These are phyloP conservation scores for Erynnis tages DNA, from an alignment of 2,888 invertebrate species.

Conservation along the genomic window DNA sequence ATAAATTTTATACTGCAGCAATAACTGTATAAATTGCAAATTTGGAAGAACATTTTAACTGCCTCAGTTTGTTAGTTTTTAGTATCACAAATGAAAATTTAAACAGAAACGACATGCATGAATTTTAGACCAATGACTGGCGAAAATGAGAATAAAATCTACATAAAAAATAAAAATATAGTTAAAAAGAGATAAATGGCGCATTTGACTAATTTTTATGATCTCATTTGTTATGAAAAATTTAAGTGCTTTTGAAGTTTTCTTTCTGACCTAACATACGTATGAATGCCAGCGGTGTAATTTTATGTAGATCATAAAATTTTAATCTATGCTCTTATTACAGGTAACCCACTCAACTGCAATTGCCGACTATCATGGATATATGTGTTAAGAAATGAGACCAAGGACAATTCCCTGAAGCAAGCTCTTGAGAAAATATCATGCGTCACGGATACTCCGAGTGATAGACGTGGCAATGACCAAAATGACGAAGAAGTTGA, in stretches of 20 bases:
- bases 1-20: constrained; percentile 19
- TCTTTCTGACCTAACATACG: background rate
- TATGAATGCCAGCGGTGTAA: constrained; percentile 21
- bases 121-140: too few relatives aligned
- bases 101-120: too few relatives aligned
- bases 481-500: constrained; percentile 49
- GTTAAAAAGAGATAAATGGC: too few relatives aligned
- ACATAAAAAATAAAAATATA: background rate
- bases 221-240: too few relatives aligned
- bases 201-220: too few relatives aligned
- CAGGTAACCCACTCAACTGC: constrained; percentile 92
- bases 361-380: constrained; percentile 93
- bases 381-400: constrained; percentile 87
- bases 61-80: background rate
- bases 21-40: constrained; percentile 13
- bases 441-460: constrained; percentile 82
- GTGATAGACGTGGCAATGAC: constrained; percentile 55
- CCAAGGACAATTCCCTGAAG: constrained; percentile 84
- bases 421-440: constrained; percentile 87
- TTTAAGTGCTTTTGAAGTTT: too few relatives aligned
- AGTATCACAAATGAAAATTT: background rate
- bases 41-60: background rate
- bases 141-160: too few relatives aligned
- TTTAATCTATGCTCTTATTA: constrained; percentile 41
- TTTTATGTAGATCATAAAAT: constrained; percentile 28